These are phyloP conservation scores for Sarcophaga caerulescens DNA, from an alignment of 2,888 invertebrate genomes.

Conservation along the genomic window DNA sequence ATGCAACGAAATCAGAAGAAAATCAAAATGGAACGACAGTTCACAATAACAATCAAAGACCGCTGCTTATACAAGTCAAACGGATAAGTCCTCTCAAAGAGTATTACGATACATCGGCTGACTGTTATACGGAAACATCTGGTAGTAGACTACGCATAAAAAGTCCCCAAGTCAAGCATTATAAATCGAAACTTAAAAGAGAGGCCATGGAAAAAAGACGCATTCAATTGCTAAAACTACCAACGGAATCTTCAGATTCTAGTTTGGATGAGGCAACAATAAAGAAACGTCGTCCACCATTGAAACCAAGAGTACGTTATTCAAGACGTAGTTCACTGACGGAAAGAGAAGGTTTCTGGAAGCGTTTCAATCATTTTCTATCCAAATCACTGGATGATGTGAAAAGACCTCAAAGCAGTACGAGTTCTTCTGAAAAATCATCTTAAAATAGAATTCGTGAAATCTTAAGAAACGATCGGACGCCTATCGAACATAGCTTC, in stretches of 20 bases:
- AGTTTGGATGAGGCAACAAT: not conserved
- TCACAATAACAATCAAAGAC: too few species aligned
- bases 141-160: not conserved
- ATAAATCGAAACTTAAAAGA: not conserved
- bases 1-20: too few species aligned
- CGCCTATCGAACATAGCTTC: too few species aligned
- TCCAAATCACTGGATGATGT: not conserved
- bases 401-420: not conserved
- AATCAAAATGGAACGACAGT: too few species aligned
- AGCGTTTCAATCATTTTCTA: constrained; percentile 22
- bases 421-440: not conserved
- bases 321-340: constrained; percentile 17
- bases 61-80: not conserved
- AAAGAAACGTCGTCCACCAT: not conserved
- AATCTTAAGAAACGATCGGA: too few species aligned
- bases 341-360: constrained; percentile 34
- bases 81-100: not conserved
- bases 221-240: not conserved
- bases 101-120: not conserved
- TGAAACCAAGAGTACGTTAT: not conserved
- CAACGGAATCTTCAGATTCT: constrained; percentile 20
- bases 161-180: not conserved
- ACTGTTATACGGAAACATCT: not conserved
- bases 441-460: not conserved
- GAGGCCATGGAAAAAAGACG: constrained; percentile 12